These are phyloP conservation scores for Nothobranchius furzeri DNA, from an alignment of 2,113 vertebrate genomes.

Conservation along the genomic window DNA sequence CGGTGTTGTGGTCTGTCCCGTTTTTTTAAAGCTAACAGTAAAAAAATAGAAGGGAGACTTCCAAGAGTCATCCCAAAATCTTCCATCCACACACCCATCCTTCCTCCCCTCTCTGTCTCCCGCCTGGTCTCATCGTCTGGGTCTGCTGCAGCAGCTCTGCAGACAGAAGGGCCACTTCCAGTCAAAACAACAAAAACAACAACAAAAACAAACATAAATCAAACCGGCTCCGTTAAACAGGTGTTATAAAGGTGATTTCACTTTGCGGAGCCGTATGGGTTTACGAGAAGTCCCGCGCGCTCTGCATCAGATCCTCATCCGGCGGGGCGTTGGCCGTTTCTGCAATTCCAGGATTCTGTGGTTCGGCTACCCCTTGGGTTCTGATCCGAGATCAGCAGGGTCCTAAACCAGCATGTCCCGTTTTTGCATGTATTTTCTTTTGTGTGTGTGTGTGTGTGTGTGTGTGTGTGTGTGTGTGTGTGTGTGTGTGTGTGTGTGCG, in stretches of 20 bases:
- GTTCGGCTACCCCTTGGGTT: slow-evolving; percentile 46
- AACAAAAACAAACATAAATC: slow-evolving; percentile 55
- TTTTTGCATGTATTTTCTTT: slow-evolving; percentile 37
- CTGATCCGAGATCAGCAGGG: slow-evolving; percentile 10
- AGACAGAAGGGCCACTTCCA: slow-evolving; percentile 51
- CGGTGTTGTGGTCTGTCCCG: slow-evolving; percentile 56
- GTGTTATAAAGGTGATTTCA: slow-evolving; percentile 64
- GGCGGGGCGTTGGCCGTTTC: slow-evolving; percentile 76
- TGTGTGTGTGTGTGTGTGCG: slow-evolving; percentile 31
- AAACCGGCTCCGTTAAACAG: slow-evolving; percentile 49
- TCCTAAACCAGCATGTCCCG: slow-evolving; percentile 69
- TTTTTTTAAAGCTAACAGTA: slow-evolving; percentile 75
- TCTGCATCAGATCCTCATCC: slow-evolving; percentile 48
- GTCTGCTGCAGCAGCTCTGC: slow-evolving; percentile 67
- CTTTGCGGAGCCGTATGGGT: slow-evolving; percentile 33
- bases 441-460: slow-evolving; percentile 12
- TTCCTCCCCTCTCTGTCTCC: not conserved
- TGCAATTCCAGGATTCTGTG: slow-evolving; percentile 45
- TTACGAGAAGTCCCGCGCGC: slow-evolving; percentile 52
- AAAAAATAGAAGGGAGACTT: slow-evolving; percentile 76
- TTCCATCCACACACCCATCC: slow-evolving; percentile 37
- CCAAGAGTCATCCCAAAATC: slow-evolving; percentile 54
- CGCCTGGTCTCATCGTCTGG: slow-evolving; percentile 60
- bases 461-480: slow-evolving; percentile 27
- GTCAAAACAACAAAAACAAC: slow-evolving; percentile 53